Conservation (phyloP, 2,113 vertebrate genomes). For the Cyanocitta stelleri region DNA sequence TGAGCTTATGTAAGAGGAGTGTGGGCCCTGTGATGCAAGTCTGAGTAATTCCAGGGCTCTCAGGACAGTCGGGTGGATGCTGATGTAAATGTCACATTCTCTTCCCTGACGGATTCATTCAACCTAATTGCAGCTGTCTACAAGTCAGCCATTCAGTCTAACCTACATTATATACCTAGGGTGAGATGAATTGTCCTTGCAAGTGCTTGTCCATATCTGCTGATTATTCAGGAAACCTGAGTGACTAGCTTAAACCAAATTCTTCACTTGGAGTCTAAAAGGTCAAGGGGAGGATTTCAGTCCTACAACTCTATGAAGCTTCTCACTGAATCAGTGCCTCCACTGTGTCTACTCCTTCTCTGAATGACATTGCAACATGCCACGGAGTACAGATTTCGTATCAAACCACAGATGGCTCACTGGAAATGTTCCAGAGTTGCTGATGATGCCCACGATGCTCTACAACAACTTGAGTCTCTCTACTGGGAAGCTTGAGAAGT, state of each 20-base stretch:
- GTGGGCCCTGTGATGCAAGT: background rate
- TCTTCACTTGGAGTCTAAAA: background rate
- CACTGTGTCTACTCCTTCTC: background rate
- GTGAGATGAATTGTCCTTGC: background rate
- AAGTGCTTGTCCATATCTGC: background rate
- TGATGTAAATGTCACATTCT: conserved; percentile 5
- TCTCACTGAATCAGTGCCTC: background rate
- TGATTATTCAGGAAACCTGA: background rate
- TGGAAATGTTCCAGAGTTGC: background rate
- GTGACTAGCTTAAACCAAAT: background rate
- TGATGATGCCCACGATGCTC: background rate
- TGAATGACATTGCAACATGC: background rate
- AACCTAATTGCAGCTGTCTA: conserved; percentile 22
- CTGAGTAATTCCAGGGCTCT: background rate
- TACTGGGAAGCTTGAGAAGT: background rate
- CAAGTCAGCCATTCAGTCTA: background rate
- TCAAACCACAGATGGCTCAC: conserved; percentile 42
- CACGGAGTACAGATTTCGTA: background rate
- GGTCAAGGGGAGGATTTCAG: conserved; percentile 18
- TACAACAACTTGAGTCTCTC: background rate
- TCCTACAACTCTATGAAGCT: background rate
- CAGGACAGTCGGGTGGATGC: background rate
- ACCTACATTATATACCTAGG: background rate
- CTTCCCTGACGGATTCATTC: background rate
- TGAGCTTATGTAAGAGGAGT: background rate